Percentiles rank a stretch among this genome's conserved stretches.
Conservation (phyloP, 2,797 vertebrate species). For the Enteromius mattozi region DNA sequence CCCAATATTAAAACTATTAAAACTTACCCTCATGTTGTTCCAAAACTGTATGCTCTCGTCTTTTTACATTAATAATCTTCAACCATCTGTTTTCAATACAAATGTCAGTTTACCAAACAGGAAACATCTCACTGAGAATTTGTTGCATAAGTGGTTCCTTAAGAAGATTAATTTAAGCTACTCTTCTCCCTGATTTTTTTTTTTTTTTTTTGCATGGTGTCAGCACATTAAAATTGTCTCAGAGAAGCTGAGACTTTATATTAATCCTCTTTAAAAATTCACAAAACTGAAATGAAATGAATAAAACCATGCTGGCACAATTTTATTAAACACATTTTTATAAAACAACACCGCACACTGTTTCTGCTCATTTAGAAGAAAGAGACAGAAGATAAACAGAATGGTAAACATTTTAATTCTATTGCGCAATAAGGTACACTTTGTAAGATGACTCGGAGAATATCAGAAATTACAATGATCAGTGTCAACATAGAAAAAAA, state of each 20-base stretch:
- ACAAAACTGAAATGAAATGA: neutral
- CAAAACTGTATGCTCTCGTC: neutral
- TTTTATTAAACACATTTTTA: neutral
- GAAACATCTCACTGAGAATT: neutral
- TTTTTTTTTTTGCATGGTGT: neutral
- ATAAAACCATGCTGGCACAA: neutral
- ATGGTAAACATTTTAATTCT: slow-evolving; percentile 53
- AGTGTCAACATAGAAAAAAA: slow-evolving; percentile 27
- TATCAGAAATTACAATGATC: slow-evolving; percentile 23
- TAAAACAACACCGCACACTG: neutral
- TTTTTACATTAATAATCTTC: neutral
- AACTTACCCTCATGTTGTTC: neutral
- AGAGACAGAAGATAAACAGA: slow-evolving; percentile 51
- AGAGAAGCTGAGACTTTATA: neutral
- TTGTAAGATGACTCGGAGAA: slow-evolving; percentile 25
- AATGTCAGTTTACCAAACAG: neutral
- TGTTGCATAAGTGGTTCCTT: neutral
- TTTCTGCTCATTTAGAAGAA: neutral
- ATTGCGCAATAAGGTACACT: slow-evolving; percentile 3
- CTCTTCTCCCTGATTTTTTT: neutral
- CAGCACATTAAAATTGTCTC: neutral
- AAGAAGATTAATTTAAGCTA: neutral
- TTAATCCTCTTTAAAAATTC: neutral
- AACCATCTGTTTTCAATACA: neutral
- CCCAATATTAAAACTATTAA: neutral